Conservation (phyloP, 2,113 vertebrate species). For the Rhea americana region DNA sequence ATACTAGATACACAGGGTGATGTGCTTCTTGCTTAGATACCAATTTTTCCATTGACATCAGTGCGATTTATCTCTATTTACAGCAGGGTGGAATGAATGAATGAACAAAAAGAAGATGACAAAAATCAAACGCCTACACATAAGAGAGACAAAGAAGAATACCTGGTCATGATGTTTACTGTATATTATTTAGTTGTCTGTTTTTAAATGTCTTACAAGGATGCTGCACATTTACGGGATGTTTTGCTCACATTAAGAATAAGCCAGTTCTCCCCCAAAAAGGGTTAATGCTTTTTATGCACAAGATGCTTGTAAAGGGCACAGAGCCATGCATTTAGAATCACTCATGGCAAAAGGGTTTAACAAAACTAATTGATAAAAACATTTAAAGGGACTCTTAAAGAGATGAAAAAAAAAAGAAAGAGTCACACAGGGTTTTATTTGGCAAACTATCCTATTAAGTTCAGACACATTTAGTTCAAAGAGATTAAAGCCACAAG, state of each 20-base stretch:
- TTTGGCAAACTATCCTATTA: slow-evolving; percentile 45
- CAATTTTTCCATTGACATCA: background rate
- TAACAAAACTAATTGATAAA: background rate
- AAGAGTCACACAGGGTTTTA: background rate
- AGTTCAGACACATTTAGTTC: slow-evolving; percentile 11
- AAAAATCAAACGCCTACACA: background rate
- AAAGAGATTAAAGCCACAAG: slow-evolving; percentile 34
- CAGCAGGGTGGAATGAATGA: background rate
- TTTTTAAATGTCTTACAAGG: background rate
- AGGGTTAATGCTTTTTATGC: background rate
- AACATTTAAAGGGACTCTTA: background rate
- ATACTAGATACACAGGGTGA: accelerated
- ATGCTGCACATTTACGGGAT: accelerated
- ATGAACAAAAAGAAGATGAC: background rate
- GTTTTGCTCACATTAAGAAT: background rate
- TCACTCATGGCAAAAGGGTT: background rate
- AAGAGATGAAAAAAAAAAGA: background rate
- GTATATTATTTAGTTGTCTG: background rate
- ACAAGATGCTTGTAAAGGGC: background rate
- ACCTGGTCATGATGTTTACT: background rate
- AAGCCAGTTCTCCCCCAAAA: background rate
- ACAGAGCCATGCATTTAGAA: background rate
- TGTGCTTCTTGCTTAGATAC: background rate
- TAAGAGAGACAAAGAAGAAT: background rate
- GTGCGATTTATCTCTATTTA: background rate